Base-by-base conservation (phyloP, 2,113 vertebrate genomes). In the Tyto alba region DNA sequence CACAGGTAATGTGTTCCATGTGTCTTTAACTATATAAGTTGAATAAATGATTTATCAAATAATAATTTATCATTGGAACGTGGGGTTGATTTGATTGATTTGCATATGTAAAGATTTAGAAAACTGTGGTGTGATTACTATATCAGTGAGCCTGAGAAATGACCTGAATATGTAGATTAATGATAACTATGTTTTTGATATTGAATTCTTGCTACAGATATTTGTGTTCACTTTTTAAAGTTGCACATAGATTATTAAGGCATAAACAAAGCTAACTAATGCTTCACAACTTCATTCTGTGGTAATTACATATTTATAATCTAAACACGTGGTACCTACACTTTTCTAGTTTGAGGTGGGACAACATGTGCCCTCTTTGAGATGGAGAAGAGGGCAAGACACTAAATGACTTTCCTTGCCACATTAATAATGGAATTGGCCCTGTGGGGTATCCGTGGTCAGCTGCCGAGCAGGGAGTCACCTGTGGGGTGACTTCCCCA, bases 1-100 rank as follows among this genome's bases (percentile, higher is more conserved):
- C n/a, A 40, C 17, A 82, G 76, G 36, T 36, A 75, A 30, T 22
- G 20, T 63, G 48, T 56, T 89, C 25, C 20, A 17, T 2, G 7
- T 87, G 40, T 41, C 48, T 59, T 56, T 71, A 80, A 59, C 12
- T 66, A n/a, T 20, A 1, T 57, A 30, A 52, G 22, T 18, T 27
- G 16, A 93, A n/a, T 38, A 21, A 60, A 48, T 76, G n/a, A 87
- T 81, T 86, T 76, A 26, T 75, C 19, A 94, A 53, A 30, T 71
- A 34, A 50, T 85, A n/a, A 72, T 11, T 63, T 73, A 36, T 20
- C 20, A 21, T 1, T 11, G 32, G 64, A 88, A 41, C 7, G 8
- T 40, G 63, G 67, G 64, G 62, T 72, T 95, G 90, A 67, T 93
- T 82, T 36, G 56, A 89, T 30, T 63, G 34, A 83, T 90, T 95